Base-by-base conservation (phyloP, 2,113 vertebrate species). In the crab-eating macaque (Macaca fascicularis) region DNA sequence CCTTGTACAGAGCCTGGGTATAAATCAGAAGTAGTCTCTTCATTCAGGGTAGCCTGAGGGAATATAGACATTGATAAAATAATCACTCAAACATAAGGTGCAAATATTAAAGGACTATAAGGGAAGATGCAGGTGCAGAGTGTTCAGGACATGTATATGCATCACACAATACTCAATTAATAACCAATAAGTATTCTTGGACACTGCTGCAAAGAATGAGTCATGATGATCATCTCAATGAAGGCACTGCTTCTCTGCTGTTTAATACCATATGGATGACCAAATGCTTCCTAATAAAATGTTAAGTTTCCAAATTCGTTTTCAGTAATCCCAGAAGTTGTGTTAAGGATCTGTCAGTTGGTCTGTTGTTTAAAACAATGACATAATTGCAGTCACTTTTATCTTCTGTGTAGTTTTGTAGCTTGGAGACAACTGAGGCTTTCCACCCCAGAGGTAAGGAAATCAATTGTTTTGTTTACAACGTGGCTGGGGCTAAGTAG, bases 401-500 rank as follows among this genome's bases (percentile, higher is more conserved):
- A 43, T 61, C 50, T 22, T 40, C 81, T 78, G 38, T 2, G 17
- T 48, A 50, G 61, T 17, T 61, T 32, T 6, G 38, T 92, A 38
- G 14, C 57, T 90, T 76, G 9, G 30, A 92, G 67, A 74, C 20
- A 25, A 90, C 19, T 25, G 48, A 67, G 30, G 7, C 2, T 94
- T 94, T 83, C 52, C 5, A 93, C 19, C 45, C 22, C 2, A 81
- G 57, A 96, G 32, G 23, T 9, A 94, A 89, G 16, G 35, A 75
- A 93, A 96, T 22, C 40, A 96, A 95, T 45, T 88, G 30, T 30
- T 90, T 69, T 89, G 20, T 94, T 93, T 52, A 90, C 85, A 72
- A 93, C 72, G 67, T 43, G 45, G 48, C 35, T 82, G 20, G 55
- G n/a, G 17, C 40, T 52, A 90, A 88, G 23, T 22, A 74, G 25